A percentile compares a stretch with the other conserved stretches of the same genome.
Evolutionary conservation across 2,888 invertebrate species (phyloP).

Genomic region (Coronaproctus castanopsis): DNA sequence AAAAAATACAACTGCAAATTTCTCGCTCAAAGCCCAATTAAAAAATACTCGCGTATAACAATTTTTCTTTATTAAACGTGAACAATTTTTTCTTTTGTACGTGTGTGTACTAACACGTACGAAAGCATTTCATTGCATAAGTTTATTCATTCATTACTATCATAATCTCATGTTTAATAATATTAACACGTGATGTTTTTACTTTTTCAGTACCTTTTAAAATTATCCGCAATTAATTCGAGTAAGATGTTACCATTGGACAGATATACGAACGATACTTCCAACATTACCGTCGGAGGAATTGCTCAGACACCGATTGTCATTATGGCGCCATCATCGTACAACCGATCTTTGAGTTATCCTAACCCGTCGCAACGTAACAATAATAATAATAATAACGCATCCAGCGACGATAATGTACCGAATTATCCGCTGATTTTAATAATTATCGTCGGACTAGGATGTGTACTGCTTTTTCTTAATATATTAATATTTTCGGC

Average conservation of each 20-base stretch:
- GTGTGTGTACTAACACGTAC: too few species aligned
- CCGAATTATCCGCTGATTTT: conserved; percentile 77
- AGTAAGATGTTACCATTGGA: too few species aligned
- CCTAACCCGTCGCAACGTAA: conserved; percentile 20
- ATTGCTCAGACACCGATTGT: conserved; percentile 18
- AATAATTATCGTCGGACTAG: conserved; percentile 84
- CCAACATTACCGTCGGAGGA: conserved; percentile 10
- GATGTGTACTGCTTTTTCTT: conserved; percentile 56
- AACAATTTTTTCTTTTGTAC: too few species aligned
- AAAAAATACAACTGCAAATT: too few species aligned
- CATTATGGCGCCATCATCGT: conserved; percentile 22
- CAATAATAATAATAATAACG: conserved; percentile 26
- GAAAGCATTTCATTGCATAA: too few species aligned
- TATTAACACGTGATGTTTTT: too few species aligned
- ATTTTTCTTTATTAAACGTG: too few species aligned
- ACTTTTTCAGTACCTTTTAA: background rate
- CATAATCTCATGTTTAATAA: too few species aligned
- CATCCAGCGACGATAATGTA: conserved; percentile 48
- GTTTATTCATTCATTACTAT: too few species aligned
- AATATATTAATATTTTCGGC: conserved; percentile 69
- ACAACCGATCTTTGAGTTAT: background rate
- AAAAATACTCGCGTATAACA: too few species aligned
- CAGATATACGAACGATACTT: conserved; percentile 3
- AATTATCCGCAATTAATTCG: background rate
- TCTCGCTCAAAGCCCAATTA: too few species aligned